Evolutionary conservation across 2,888 invertebrate species (phyloP), one percentile per base, ranked within the genome.

Genomic region (Timema podura): DNA sequence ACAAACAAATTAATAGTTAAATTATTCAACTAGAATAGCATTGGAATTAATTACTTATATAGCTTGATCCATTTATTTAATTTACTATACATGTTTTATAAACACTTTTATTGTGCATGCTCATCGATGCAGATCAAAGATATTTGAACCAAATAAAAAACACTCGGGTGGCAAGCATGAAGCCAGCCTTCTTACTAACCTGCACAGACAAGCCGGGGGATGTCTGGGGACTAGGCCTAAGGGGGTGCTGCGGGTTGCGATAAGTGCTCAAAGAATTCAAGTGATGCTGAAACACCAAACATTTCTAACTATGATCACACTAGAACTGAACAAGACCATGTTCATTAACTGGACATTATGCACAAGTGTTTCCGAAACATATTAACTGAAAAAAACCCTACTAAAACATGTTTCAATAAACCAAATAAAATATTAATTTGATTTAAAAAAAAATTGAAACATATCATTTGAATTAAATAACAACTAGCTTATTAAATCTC

Each of bases 211-310:
- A 78, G 77, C 82, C 81, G 76, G 84, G 84, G 74, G 84, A 84
- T 67, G 82, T 83, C 76, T 83, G 84, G 68, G 84, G 84, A 76
- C 83, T 84, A 74, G 84, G 84, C 79, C 84, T 81, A 76, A 79
- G 82, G 74, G 81, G 80, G 76, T 80, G 80, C 76, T 82, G 83
- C 72, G 82, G 81, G 76, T 81, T 82, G 77, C 84, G 81, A 78
- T 83, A 83, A 64, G 83, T 79, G 66, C 78, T 81, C 73, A 83
- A 77, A 64, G 82, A 81, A 77, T 80, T 82, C 74, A 79, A 68
- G 68, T 76, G 75, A 57, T 74, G 74, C 74, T 74, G 73, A 72
- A 75, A 74, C 73, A 73, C 70, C 70, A 70, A 74, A 70, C 68
- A 68, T 64, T 48, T 57, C 71, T 72, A 70, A 57, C 73, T 67